Evolutionary conservation across 2,113 vertebrate species (phyloP).

Genomic region (Ia io): DNA sequence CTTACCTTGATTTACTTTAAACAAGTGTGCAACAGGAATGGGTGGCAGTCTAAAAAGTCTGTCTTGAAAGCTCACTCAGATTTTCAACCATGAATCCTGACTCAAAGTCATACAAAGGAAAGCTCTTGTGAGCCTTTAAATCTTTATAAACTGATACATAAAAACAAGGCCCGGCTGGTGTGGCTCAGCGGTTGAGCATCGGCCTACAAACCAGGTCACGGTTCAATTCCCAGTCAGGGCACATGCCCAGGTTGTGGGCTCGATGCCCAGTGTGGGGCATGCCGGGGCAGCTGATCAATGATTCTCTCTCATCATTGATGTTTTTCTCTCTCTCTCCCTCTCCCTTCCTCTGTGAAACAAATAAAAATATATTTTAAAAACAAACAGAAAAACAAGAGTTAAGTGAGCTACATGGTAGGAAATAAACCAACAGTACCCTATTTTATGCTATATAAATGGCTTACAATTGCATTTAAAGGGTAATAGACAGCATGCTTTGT

Average conservation of each 20-base stretch:
- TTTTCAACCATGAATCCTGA: neutral
- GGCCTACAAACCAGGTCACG: too few relatives aligned
- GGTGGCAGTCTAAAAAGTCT: neutral
- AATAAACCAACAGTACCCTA: neutral
- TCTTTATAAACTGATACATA: constrained; percentile 3
- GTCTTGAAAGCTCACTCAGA: neutral
- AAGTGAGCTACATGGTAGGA: neutral
- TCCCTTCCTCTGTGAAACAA: too few relatives aligned
- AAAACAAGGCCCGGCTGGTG: neutral
- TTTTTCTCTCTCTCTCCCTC: too few relatives aligned
- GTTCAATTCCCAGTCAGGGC: too few relatives aligned
- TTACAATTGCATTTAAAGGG: neutral
- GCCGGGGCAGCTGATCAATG: too few relatives aligned
- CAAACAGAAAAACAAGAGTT: neutral
- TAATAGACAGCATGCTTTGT: neutral
- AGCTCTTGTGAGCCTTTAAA: constrained; percentile 37
- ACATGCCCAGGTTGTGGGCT: too few relatives aligned
- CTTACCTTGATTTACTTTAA: constrained; percentile 60
- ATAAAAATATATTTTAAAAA: too few relatives aligned
- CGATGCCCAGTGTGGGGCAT: too few relatives aligned
- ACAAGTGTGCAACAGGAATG: neutral
- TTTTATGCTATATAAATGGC: neutral
- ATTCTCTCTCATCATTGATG: too few relatives aligned
- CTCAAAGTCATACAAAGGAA: neutral
- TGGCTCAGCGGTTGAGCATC: too few relatives aligned